Evolutionary conservation across 2,888 invertebrate genomes (phyloP).

Genomic region (Sphinx pinastri): DNA sequence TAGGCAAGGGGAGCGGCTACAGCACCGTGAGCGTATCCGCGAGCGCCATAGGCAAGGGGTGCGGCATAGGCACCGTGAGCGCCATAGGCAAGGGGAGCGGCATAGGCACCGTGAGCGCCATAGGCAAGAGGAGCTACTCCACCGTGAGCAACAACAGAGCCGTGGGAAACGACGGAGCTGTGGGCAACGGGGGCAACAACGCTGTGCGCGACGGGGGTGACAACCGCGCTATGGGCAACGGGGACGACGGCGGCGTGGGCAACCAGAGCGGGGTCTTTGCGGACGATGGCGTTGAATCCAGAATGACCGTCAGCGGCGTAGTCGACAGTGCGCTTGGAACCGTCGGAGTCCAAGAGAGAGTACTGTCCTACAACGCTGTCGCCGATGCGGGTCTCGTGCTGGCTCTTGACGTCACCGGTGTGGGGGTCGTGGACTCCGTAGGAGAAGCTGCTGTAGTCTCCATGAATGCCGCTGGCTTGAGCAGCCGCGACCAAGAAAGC

Average conservation of each 20-base stretch:
- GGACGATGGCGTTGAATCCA: slow-evolving; percentile 84
- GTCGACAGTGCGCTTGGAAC: slow-evolving; percentile 86
- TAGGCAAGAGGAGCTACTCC: slow-evolving; percentile 45
- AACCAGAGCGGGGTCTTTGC: slow-evolving; percentile 70
- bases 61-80: slow-evolving; percentile 42
- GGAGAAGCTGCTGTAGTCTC: slow-evolving; percentile 76
- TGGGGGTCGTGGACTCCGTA: slow-evolving; percentile 78
- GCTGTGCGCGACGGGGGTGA: slow-evolving; percentile 49
- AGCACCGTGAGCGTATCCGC: slow-evolving; percentile 48
- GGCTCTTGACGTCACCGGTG: slow-evolving; percentile 81
- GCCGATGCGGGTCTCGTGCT: slow-evolving; percentile 86
- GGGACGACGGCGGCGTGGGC: slow-evolving; percentile 59
- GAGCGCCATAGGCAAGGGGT: slow-evolving; percentile 49
- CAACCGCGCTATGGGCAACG: slow-evolving; percentile 43
- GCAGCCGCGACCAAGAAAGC: slow-evolving; percentile 75
- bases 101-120: slow-evolving; percentile 40
- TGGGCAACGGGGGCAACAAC: slow-evolving; percentile 47
- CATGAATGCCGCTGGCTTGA: slow-evolving; percentile 70
- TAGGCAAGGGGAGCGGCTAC: slow-evolving; percentile 42
- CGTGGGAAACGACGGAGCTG: slow-evolving; percentile 44
- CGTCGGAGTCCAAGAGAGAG: slow-evolving; percentile 84
- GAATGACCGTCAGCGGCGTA: slow-evolving; percentile 81
- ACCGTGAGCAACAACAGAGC: slow-evolving; percentile 46
- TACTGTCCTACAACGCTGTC: slow-evolving; percentile 84
- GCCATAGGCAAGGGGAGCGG: slow-evolving; percentile 41